Conservation (phyloP, 2,113 vertebrate species). For the Pycnonotus jocosus region DNA sequence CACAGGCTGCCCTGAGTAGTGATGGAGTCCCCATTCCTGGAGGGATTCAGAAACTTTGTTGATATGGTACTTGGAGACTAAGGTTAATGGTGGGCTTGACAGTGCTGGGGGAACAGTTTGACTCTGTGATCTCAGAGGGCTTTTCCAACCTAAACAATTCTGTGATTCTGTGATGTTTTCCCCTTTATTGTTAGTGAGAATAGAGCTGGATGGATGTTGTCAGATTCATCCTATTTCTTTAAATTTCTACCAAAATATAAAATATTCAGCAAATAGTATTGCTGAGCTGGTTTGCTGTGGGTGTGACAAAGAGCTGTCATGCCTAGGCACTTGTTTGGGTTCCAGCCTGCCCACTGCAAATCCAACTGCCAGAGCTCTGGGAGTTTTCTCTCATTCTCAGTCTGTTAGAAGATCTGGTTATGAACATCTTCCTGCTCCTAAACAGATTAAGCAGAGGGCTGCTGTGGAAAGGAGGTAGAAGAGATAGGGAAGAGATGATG, state of each 20-base stretch:
- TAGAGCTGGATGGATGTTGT: background rate
- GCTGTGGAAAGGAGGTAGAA: background rate
- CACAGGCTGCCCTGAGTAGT: background rate
- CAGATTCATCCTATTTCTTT: background rate
- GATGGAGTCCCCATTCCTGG: background rate
- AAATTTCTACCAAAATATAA: background rate
- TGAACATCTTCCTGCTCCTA: background rate
- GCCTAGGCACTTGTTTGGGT: fast-evolving
- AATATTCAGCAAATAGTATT: background rate
- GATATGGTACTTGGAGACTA: background rate
- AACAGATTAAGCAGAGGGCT: background rate
- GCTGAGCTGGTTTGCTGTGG: background rate
- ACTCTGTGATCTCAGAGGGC: too few species aligned
- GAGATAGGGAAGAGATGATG: background rate
- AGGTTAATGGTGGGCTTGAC: background rate
- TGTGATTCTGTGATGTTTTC: background rate
- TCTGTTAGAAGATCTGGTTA: background rate
- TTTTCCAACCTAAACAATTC: background rate
- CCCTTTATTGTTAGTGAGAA: background rate
- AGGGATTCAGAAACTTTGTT: background rate
- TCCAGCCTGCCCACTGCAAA: background rate
- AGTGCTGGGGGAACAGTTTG: background rate
- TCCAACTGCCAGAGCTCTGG: background rate
- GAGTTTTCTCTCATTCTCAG: background rate
- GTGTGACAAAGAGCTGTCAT: background rate